Base-by-base conservation (phyloP, 30 jellyfish, hydroid and myxozoan species). In the Aurelia sp. region DNA sequence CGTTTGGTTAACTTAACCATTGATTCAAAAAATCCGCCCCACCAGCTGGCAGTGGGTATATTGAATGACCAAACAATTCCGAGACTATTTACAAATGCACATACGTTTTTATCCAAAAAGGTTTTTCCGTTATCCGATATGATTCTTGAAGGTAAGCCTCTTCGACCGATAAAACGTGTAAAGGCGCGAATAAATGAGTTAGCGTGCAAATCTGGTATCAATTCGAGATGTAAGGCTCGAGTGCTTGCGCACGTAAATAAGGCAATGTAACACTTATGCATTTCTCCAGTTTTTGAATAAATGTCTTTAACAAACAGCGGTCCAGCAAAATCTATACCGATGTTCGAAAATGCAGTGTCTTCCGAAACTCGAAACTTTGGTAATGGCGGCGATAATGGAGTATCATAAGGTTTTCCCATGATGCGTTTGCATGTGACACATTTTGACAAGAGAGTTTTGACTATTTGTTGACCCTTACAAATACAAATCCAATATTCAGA, bases 171-270 rank as follows among this genome's bases (percentile, higher is more conserved):
- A 76, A 89, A 89, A 35, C 95, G 67, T 31, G 82, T 66, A 15
- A 82, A 73, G 41, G 86, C 79, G 15, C 44, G 52, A 21, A 81
- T 37, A 62, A 82, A 90, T 10, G 84, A 21, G 13, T 11, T 58
- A 5, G 81, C 87, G 15, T 79, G 44, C 3, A 84, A 61, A 21
- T 90, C 96, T 3, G 87, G 88, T 18, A 66, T 89, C 51, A 90
- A 57, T 63, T 90, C 97, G 13, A 90, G 53, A 52, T 90, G 97
- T 8, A 76, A 15, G 19, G 89, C 96, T 4, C 90, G 72, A 50
- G 81, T 76, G 67, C 67, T 58, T 16, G 67, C 67, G 27, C 27
- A 58, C 27, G 67, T 58, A 58, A 58, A 58, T 16, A 58, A 20
- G 21, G 67, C 67, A 20, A 58, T 58, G 6, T 78, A 78, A 27